Conservation (phyloP, 2,797 vertebrate species). For the Arrhamphus sclerolepis region DNA sequence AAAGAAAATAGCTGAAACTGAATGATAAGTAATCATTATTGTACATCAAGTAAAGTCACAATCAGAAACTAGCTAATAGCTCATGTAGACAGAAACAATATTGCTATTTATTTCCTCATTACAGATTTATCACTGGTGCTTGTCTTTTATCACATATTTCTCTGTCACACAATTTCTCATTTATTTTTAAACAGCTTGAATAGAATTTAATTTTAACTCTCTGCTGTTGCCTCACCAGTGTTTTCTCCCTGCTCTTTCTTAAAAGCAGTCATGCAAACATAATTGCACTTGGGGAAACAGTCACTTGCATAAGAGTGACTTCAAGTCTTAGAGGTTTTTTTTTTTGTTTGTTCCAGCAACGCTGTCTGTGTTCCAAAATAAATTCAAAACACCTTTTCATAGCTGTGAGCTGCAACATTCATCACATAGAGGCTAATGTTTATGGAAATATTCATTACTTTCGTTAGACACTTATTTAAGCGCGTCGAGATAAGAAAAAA, state of each 20-base stretch:
- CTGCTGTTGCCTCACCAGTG: slow-evolving; percentile 2
- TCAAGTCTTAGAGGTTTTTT: slow-evolving; percentile 21
- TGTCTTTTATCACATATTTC: background rate
- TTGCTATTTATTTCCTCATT: background rate
- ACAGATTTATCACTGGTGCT: slow-evolving; percentile 1
- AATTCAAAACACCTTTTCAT: slow-evolving; percentile 14
- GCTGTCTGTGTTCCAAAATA: slow-evolving; percentile 5
- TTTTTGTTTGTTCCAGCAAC: slow-evolving; percentile 15
- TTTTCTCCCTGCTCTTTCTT: background rate
- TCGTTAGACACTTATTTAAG: background rate
- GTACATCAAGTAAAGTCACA: background rate
- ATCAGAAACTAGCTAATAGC: background rate
- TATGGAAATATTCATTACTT: slow-evolving; percentile 4
- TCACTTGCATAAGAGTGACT: slow-evolving; percentile 9
- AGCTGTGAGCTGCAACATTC: slow-evolving; percentile 2
- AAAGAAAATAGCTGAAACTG: background rate
- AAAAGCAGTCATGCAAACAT: slow-evolving; percentile 32
- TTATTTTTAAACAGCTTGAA: slow-evolving; percentile 17
- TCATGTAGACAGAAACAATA: background rate
- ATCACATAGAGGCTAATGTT: slow-evolving; percentile 3
- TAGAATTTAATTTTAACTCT: background rate
- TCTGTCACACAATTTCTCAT: slow-evolving; percentile 5
- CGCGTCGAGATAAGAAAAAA: background rate
- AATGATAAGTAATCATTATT: background rate
- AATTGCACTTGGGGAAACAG: slow-evolving; percentile 33